These are phyloP conservation scores for Actias luna DNA, from an alignment of 2,888 invertebrate species.

Conservation along the genomic window DNA sequence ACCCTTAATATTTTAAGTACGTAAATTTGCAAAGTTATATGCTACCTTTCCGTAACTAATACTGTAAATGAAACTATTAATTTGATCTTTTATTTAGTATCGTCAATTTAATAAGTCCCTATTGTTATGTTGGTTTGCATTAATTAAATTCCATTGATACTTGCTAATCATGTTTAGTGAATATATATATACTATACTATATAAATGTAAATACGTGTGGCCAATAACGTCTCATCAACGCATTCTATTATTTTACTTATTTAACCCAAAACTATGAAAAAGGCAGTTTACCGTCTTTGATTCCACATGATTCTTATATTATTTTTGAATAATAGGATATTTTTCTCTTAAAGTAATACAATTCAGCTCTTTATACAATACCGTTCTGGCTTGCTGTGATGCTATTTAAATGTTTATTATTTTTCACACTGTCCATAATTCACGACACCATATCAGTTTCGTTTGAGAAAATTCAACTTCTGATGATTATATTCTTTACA, in stretches of 20 bases:
- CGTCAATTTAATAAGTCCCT: constrained; percentile 50
- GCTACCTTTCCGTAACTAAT: too few species aligned
- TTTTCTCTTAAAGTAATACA: constrained; percentile 49
- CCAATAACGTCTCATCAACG: too few species aligned
- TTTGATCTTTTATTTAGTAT: constrained; percentile 46
- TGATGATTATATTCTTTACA: neutral
- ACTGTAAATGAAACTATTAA: constrained; percentile 34
- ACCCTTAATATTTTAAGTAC: neutral
- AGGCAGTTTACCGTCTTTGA: too few species aligned
- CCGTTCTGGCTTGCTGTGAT: constrained; percentile 43
- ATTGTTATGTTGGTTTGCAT: constrained; percentile 46
- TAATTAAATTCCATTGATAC: neutral
- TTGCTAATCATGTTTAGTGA: too few species aligned
- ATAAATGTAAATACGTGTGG: too few species aligned
- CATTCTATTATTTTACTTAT: neutral
- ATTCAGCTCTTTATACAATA: constrained; percentile 36
- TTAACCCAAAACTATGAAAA: too few species aligned
- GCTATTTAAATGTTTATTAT: constrained; percentile 63
- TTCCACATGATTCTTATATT: too few species aligned
- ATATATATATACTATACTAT: too few species aligned
- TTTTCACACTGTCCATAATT: constrained; percentile 41
- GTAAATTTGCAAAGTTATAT: neutral
- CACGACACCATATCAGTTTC: constrained; percentile 40
- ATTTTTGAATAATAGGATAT: constrained; percentile 15
- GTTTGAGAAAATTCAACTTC: constrained; percentile 40